Percentiles rank a stretch among this genome's conserved stretches.
These are phyloP conservation scores for Alectoris magna DNA, from an alignment of 2,797 vertebrate species.

Conservation along the genomic window DNA sequence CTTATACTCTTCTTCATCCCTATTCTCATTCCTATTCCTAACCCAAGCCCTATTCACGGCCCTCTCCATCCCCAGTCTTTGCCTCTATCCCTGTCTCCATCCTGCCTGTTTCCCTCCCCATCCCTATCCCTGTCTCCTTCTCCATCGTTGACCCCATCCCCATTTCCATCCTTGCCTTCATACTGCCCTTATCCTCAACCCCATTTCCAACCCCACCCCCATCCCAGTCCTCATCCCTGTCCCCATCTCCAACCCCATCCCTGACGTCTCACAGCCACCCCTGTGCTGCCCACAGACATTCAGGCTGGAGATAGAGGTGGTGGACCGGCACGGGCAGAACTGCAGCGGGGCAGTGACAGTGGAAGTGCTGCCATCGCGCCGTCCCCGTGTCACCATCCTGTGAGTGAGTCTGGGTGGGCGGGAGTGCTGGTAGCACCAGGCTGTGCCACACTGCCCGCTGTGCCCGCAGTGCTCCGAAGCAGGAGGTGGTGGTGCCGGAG, in stretches of 20 bases:
- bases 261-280: neutral
- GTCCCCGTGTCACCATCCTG: conserved; percentile 71
- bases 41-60: neutral
- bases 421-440: neutral
- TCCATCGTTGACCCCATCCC: neutral
- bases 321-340: conserved; percentile 23
- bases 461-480: neutral
- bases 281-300: neutral
- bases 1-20: neutral
- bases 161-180: no score
- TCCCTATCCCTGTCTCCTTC: neutral
- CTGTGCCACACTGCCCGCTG: fast-evolving
- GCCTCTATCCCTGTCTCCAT: neutral
- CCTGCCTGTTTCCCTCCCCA: neutral
- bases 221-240: neutral
- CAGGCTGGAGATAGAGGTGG: conserved; percentile 73
- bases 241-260: neutral
- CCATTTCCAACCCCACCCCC: neutral
- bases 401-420: conserved; percentile 21
- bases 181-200: neutral
- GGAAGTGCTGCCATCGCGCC: conserved; percentile 63
- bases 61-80: neutral
- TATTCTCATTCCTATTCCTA: neutral
- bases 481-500: neutral
- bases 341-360: conserved; percentile 71